Conservation (phyloP, 1,140 invertebrate species). For the Ceratina japonica region DNA sequence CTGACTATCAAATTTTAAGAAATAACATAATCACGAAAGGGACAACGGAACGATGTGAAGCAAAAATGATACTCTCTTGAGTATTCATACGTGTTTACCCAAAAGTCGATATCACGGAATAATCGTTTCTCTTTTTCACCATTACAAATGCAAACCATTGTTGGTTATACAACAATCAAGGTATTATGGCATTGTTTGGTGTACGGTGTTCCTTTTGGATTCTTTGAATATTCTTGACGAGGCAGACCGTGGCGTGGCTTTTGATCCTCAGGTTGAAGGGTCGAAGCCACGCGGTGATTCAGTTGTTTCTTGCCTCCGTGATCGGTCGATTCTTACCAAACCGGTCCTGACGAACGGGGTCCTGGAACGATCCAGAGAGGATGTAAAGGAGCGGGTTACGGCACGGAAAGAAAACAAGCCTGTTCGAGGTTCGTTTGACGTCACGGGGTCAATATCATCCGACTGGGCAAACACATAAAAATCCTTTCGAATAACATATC, state of each 20-base stretch:
- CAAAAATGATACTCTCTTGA: no score
- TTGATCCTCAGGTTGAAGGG: conserved; percentile 55
- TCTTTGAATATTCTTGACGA: conserved; percentile 53
- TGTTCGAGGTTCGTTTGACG: conserved; percentile 61
- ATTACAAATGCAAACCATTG: background rate
- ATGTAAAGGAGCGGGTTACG: conserved; percentile 40
- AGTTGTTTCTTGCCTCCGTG: conserved; percentile 60
- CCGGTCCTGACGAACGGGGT: conserved; percentile 62
- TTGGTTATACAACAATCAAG: background rate
- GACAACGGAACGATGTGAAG: no score
- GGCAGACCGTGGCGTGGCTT: conserved; percentile 14
- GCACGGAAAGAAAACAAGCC: conserved; percentile 53
- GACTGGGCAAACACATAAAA: background rate
- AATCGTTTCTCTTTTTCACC: background rate
- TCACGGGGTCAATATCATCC: conserved; percentile 66
- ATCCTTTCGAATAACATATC: background rate
- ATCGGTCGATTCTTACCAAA: conserved; percentile 65
- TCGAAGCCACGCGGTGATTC: conserved; percentile 62
- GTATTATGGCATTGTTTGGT: conserved; percentile 16
- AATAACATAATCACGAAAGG: no score
- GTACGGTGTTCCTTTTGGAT: conserved; percentile 1
- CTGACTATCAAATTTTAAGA: no score
- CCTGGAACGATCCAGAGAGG: conserved; percentile 55
- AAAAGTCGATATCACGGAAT: background rate
- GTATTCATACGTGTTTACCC: no score